Evolutionary conservation across 2,888 invertebrate genomes (phyloP).

Genomic region (Tachina grossa): DNA sequence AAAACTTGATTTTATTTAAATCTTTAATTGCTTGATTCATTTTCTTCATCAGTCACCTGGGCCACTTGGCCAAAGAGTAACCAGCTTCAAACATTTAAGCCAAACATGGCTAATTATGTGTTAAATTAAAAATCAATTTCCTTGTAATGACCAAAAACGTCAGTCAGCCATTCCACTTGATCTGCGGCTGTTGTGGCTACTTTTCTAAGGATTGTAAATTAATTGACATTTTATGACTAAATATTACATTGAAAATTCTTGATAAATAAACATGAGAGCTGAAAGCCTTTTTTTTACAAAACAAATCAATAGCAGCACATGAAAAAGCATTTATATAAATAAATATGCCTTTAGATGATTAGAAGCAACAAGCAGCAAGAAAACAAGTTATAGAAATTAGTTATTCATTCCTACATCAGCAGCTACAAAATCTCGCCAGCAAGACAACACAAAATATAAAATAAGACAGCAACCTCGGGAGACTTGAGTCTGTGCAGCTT

Average conservation of each 20-base stretch:
- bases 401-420: slow-evolving; percentile 59
- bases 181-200: not conserved
- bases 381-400: slow-evolving; percentile 70
- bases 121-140: slow-evolving; percentile 71
- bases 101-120: slow-evolving; percentile 70
- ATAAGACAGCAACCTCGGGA: slow-evolving; percentile 47
- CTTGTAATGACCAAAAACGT: slow-evolving; percentile 69
- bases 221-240: slow-evolving; percentile 71
- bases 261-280: slow-evolving; percentile 68
- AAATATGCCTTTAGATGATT: slow-evolving; percentile 3
- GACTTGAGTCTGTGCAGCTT: slow-evolving; percentile 41
- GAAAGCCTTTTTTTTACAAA: slow-evolving; percentile 2
- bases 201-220: slow-evolving; percentile 53
- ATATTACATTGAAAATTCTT: slow-evolving; percentile 66
- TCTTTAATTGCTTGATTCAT: slow-evolving; percentile 52
- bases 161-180: not conserved
- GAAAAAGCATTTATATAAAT: slow-evolving; percentile 2
- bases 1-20: slow-evolving; percentile 59
- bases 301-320: not conserved
- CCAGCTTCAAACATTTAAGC: slow-evolving; percentile 37
- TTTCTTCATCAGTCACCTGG: not conserved
- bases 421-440: slow-evolving; percentile 6
- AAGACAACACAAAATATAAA: slow-evolving; percentile 7
- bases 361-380: slow-evolving; percentile 11
- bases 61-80: not conserved